These are phyloP conservation scores for Melanchra persicariae DNA, from an alignment of 2,888 invertebrate species.

Conservation along the genomic window DNA sequence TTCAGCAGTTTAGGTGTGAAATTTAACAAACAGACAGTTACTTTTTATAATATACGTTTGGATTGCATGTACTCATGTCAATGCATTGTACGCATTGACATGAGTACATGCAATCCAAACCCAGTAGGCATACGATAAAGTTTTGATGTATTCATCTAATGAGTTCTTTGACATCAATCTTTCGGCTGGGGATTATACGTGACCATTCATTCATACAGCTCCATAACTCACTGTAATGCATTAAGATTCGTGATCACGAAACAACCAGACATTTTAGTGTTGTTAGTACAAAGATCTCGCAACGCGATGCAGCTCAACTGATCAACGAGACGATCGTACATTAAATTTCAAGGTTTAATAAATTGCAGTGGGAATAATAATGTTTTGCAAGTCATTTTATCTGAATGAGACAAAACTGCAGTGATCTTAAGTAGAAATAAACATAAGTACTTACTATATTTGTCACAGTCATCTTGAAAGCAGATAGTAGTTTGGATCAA, in stretches of 20 bases:
- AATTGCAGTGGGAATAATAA: constrained; percentile 32
- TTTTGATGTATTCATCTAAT: background rate
- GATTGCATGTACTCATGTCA: background rate
- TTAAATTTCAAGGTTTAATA: constrained; percentile 37
- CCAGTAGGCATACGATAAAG: background rate
- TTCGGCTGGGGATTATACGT: background rate
- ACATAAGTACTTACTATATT: too few species aligned
- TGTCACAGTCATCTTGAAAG: background rate
- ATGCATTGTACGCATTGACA: too few species aligned
- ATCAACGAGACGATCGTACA: background rate
- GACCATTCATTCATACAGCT: background rate
- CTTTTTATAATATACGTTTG: background rate
- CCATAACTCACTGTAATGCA: background rate
- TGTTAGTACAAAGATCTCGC: constrained; percentile 11
- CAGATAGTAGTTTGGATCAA: background rate
- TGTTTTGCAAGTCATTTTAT: constrained; percentile 8
- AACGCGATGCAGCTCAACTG: constrained; percentile 4
- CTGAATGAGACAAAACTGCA: constrained; percentile 12
- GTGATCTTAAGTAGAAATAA: background rate
- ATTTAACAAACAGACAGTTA: background rate
- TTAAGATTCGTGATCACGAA: constrained; percentile 30
- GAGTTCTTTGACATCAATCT: background rate
- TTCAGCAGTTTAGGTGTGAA: background rate
- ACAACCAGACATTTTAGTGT: constrained; percentile 1
- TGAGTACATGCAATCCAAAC: background rate